These are phyloP conservation scores for Drosophila bipectinata DNA, from an alignment of 1,140 invertebrate species.

Conservation along the genomic window DNA sequence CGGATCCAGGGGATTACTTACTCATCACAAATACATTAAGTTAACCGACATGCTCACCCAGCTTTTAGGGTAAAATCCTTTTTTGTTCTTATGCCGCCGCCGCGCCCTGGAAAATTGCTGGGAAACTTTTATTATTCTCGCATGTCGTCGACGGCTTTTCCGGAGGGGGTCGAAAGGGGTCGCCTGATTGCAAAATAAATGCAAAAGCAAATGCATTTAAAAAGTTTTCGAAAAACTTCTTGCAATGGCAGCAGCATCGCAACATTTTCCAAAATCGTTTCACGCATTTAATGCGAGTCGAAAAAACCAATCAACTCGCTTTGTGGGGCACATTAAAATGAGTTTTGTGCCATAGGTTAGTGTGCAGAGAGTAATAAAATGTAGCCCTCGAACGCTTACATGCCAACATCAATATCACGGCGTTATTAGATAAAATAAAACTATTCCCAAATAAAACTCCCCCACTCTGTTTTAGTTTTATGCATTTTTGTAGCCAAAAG, in stretches of 20 bases:
- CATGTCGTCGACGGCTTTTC: conserved; percentile 34
- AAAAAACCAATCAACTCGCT: conserved; percentile 61
- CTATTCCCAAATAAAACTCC: conserved; percentile 41
- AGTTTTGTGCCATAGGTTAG: conserved; percentile 17
- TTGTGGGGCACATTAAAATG: conserved; percentile 49
- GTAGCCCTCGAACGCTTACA: conserved; percentile 59
- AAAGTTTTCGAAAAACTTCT: conserved; percentile 47
- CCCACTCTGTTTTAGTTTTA: conserved; percentile 18
- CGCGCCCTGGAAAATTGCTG: conserved; percentile 37
- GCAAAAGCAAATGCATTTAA: conserved; percentile 67
- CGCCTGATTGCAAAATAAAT: conserved; percentile 69
- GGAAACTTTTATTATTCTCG: conserved; percentile 71
- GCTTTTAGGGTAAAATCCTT: conserved; percentile 23
- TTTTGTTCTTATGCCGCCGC: conserved; percentile 49
- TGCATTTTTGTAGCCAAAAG: conserved; percentile 56
- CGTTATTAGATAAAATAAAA: conserved; percentile 52
- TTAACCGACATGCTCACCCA: conserved; percentile 5
- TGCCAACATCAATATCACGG: conserved; percentile 55
- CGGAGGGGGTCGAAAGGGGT: background rate
- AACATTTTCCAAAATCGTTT: conserved; percentile 50
- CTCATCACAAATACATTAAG: conserved; percentile 12
- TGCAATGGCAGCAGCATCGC: conserved; percentile 17
- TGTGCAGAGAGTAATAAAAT: conserved; percentile 66
- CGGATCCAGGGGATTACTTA: background rate
- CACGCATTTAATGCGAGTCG: conserved; percentile 41